Percentiles rank a stretch among this genome's conserved stretches.
These are phyloP conservation scores for Halcyon leucocephala DNA, from an alignment of 2,797 vertebrate genomes.

Conservation along the genomic window DNA sequence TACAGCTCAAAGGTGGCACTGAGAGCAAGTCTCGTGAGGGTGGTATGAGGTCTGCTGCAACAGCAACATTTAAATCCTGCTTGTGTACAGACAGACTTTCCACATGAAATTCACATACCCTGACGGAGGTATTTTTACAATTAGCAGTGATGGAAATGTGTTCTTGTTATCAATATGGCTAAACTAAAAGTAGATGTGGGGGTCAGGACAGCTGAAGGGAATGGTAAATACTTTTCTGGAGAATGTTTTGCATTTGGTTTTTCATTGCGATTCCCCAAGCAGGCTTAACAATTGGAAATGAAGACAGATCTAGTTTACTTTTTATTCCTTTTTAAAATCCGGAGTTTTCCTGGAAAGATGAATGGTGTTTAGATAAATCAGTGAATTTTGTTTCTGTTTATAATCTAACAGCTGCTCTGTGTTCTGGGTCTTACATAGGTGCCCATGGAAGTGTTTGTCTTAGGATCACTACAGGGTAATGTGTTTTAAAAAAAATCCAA, in stretches of 20 bases:
- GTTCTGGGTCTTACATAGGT: background rate
- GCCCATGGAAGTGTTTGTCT: background rate
- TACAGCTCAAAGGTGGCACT: background rate
- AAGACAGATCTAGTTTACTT: background rate
- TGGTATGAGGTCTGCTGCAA: background rate
- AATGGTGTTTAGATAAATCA: background rate
- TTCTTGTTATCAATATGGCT: background rate
- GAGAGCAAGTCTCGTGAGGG: background rate
- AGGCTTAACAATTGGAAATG: background rate
- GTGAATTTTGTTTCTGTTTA: background rate
- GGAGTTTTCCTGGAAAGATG: background rate
- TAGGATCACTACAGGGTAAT: background rate
- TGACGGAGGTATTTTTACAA: background rate
- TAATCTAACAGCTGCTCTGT: background rate
- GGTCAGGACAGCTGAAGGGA: background rate
- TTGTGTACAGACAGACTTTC: background rate
- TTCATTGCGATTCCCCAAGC: background rate
- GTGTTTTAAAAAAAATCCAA: background rate
- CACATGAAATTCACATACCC: background rate
- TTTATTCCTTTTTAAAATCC: background rate
- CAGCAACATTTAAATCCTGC: background rate
- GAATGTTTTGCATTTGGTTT: background rate
- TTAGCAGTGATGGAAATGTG: background rate
- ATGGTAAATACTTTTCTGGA: background rate
- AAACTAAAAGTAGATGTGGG: background rate